Percentiles rank a stretch among this genome's conserved stretches.
Evolutionary conservation across 1,140 invertebrate species (phyloP).

Genomic region (Leptinotarsa texana): DNA sequence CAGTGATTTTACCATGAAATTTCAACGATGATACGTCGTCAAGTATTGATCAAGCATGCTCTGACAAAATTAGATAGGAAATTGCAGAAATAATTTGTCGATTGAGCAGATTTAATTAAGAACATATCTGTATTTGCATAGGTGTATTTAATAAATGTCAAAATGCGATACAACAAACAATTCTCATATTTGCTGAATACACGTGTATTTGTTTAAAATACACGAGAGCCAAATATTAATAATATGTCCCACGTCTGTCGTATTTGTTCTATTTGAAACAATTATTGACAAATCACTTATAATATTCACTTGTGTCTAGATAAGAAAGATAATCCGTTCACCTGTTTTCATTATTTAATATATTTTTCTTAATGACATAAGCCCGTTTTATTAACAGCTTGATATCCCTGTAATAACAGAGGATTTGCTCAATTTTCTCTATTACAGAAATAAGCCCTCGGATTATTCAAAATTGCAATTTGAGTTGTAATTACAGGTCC

Average conservation of each 20-base stretch:
- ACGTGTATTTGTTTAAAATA: slow-evolving; percentile 36
- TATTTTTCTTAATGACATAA: slow-evolving; percentile 24
- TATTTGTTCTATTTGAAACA: slow-evolving; percentile 41
- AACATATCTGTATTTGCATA: slow-evolving; percentile 38
- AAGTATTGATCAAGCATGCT: not conserved
- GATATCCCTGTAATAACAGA: not conserved
- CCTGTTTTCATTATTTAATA: slow-evolving; percentile 20
- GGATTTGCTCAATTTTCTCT: not conserved
- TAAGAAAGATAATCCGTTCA: slow-evolving; percentile 27
- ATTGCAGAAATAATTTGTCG: slow-evolving; percentile 2
- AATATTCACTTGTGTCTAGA: slow-evolving; percentile 34
- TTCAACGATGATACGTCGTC: not conserved
- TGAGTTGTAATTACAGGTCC: too few species aligned
- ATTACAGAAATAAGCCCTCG: not conserved
- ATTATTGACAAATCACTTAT: slow-evolving; percentile 41
- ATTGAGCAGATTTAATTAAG: slow-evolving; percentile 37
- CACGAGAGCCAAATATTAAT: slow-evolving; percentile 35
- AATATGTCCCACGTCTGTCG: slow-evolving; percentile 27
- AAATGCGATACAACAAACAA: slow-evolving; percentile 20
- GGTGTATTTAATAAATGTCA: slow-evolving; percentile 35
- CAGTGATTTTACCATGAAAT: too few species aligned
- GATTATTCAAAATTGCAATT: not conserved
- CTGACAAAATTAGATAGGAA: not conserved
- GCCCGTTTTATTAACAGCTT: slow-evolving; percentile 13
- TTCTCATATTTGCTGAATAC: slow-evolving; percentile 32